phyloP scores from a whole-genome alignment of 1,140 invertebrate genomes.

The Achatina immaculata region DNA sequence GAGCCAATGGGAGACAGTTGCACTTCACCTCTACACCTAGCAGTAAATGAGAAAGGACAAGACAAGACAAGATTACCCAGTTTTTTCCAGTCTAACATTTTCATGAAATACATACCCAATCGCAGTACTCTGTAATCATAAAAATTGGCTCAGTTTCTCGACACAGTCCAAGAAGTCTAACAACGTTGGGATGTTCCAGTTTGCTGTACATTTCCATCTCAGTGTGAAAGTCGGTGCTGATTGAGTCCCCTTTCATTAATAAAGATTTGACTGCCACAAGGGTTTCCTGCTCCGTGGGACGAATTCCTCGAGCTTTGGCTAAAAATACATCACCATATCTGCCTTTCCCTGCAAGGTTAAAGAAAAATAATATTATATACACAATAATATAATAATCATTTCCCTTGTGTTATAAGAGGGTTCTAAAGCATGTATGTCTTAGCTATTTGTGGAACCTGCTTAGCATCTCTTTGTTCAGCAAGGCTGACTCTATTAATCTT shows the following conservation, averaged over 20 bases:
- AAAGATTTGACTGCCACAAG: constrained; percentile 82
- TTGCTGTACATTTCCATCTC: constrained; percentile 88
- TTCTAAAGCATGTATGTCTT: too few relatives aligned
- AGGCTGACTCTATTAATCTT: too few relatives aligned
- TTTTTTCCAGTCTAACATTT: too few relatives aligned
- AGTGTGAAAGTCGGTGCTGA: constrained; percentile 85
- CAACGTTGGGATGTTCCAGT: constrained; percentile 84
- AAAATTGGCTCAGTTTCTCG: constrained; percentile 87
- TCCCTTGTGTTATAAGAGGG: too few relatives aligned
- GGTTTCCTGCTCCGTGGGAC: constrained; percentile 69
- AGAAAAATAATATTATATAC: too few relatives aligned
- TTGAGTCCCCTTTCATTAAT: constrained; percentile 82
- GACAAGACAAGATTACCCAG: too few relatives aligned
- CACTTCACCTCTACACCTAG: too few relatives aligned
- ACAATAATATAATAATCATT: too few relatives aligned
- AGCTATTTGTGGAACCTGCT: too few relatives aligned
- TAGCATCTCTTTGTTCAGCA: too few relatives aligned
- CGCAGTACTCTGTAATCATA: constrained; percentile 91
- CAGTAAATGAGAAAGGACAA: too few relatives aligned
- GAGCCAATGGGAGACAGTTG: too few relatives aligned
- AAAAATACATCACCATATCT: constrained; percentile 92
- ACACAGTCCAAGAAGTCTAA: constrained; percentile 84
- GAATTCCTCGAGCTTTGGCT: constrained; percentile 75
- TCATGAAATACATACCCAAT: constrained; percentile 90
- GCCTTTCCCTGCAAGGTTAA: constrained; percentile 78